Base-by-base conservation (phyloP, 2,888 invertebrate species). In the Melikaiella ostensackeni region DNA sequence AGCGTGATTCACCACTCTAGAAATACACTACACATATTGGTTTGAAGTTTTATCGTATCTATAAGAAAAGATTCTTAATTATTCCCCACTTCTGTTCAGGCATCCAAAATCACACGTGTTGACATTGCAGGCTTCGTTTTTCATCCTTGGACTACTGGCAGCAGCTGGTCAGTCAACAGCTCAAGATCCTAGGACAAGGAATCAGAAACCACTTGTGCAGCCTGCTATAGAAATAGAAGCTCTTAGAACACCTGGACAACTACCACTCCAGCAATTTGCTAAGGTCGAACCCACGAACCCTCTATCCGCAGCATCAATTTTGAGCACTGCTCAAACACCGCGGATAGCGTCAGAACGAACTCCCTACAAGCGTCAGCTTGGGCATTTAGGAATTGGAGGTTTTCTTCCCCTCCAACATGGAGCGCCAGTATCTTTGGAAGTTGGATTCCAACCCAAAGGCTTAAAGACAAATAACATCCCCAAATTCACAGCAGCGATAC, bases 341-440 rank as follows among this genome's bases (percentile, higher is more conserved):
- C 76, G 73, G 78, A 79, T 81, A 70, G 63, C 76, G 75, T 19
- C 78, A 55, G 80, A 81, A 55, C 82, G 75, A 73, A 82, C 83
- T 33, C 86, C 83, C n/a, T 83, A 86, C 42, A 88, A 88, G 80
- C 86, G 88, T 59, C 88, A 88, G 81, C 82, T 87, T 74, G 64
- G 74, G 16, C 82, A 84, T 70, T 81, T 85, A 63, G 82, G 83
- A 50, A 50, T 35, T 7, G 57, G 66, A 46, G 27, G 46, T 66
- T 66, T 46, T 42, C 46, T 21, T 19, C 59, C 75, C 2, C 61
- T 77, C n/a, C 30, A 77, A 2, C 21, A 77, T 7, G 62, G 50
- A n/a, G 24, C 77, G 2, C 74, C 79, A 11, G 62, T 77, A 4
- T 79, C 77, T 50, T 74, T 46, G 27, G 19, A 19, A 19, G 24